Conservation (phyloP, 2,113 vertebrate genomes). For the Spermophilus dauricus region DNA sequence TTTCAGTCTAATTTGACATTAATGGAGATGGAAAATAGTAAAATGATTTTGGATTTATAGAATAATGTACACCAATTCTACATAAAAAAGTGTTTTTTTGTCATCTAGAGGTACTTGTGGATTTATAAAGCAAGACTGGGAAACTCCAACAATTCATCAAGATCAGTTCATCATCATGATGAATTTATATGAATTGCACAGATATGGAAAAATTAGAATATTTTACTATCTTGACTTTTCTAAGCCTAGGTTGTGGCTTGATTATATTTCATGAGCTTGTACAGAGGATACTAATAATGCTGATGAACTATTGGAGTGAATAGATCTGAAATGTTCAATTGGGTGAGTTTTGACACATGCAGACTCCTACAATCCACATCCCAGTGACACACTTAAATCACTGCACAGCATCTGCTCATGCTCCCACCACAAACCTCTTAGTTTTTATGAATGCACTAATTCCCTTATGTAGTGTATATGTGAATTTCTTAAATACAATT, state of each 20-base stretch:
- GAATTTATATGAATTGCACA: slow-evolving; percentile 56
- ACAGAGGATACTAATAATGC: background rate
- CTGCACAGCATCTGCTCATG: background rate
- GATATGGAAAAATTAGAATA: background rate
- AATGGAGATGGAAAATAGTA: slow-evolving; percentile 86
- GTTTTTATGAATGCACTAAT: background rate
- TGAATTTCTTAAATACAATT: background rate
- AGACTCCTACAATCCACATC: background rate
- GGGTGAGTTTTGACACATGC: background rate
- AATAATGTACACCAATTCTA: slow-evolving; percentile 82
- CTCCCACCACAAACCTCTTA: background rate
- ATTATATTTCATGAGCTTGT: background rate
- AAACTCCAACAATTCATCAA: slow-evolving; percentile 71
- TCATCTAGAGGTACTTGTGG: slow-evolving; percentile 72
- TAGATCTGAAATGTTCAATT: background rate
- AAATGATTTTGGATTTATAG: slow-evolving; percentile 84
- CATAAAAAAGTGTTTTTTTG: slow-evolving; percentile 81
- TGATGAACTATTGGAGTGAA: background rate
- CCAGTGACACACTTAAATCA: background rate
- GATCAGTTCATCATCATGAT: slow-evolving; percentile 60
- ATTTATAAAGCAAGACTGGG: slow-evolving; percentile 79
- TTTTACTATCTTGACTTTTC: background rate
- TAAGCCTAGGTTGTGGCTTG: background rate
- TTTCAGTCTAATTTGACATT: slow-evolving; percentile 86
- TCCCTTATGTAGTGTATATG: background rate